Evolutionary conservation across 2,888 invertebrate genomes (phyloP), one percentile per base, ranked within the genome.

Genomic region (Lasioglossum figueresi): DNA sequence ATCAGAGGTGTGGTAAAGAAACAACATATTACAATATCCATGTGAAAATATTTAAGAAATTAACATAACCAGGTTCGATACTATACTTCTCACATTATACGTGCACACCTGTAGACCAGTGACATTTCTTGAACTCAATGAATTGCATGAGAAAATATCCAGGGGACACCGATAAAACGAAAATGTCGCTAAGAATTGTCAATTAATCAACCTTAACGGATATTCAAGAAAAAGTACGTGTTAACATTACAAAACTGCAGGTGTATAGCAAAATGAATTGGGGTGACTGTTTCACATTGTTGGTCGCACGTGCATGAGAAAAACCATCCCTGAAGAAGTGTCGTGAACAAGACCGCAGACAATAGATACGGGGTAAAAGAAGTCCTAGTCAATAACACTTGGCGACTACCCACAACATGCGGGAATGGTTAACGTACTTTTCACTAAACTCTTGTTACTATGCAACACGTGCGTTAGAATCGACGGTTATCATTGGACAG

Each of bases 291-390:
- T 6, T 37, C 59, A 71, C 73, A 59, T 66, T 23, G 37, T 66
- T 68, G 43, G 40, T 70, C 63, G 76, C 84, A 84, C 84, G 84
- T 84, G 84, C 83, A 63, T 78, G 82, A 84, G 84, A 78, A 84
- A 73, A 52, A 59, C 43, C 74, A 78, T 73, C 74, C 74, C 48
- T 10, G 6, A 66, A 45, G 52, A 72, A 43, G 40, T 37, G 40
- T n/a, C 72, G 34, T 34, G 5, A 14, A 16, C 37, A 23, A 48
- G 34, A 16, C 12, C 23, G 5, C 2, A 37, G 37, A 34, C 43
- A 31, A 23, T 45, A 43, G 66, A 34, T n/a, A 8, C 16, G n/a
- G 5, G 10, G 37, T 56, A 16, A 56, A n/a, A 71, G n/a, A 37
- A 16, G 37, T 59, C 31, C 16, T 6, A 40, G 4, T 59, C 31